Evolutionary conservation across 2,888 invertebrate species (phyloP), one percentile per base, ranked within the genome.

Genomic region (Nymphalis urticae): DNA sequence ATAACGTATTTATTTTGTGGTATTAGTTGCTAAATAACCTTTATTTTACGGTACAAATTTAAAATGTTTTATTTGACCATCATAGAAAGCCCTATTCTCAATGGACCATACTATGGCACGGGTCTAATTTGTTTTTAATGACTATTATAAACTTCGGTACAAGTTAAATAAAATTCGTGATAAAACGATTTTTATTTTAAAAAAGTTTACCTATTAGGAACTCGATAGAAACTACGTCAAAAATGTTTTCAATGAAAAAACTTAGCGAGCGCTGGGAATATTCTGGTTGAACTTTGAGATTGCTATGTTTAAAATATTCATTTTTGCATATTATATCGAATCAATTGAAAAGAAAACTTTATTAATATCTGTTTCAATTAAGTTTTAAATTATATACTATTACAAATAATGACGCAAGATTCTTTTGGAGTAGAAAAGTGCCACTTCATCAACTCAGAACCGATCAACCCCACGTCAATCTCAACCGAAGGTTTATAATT

Each of bases 131-230:
- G 62, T 67, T 58, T 67, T 56, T 62, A 62, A 62, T 67, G 56
- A 62, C 5, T 50, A 19, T 62, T 62, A 56, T 24, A 62, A 24
- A 50, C 53, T 54, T 62, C 36, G 36, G n/a, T 32, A 47, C 50
- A 62, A 56, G 67, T 62, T 67, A 66, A 69, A 66, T 71, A 69
- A 69, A 66, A 62, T 65, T 66, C 54, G 51, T 61, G 66, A 73
- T 73, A 73, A 70, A 66, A 68, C 42, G 60, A 62, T 58, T 64
- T 70, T 69, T 62, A 53, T 64, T 70, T 72, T 69, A 59, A 72
- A 32, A 73, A 75, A 75, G 69, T 75, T 75, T 71, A 67, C 73
- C 75, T 74, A 75, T 74, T 74, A 75, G 73, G 69, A 69, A 63
- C 68, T 66, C 58, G 74, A 74, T 75, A 74, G 54, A 74, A 72